phyloP scores from a whole-genome alignment of 2,797 vertebrate species.

The Lagodon rhomboides region DNA sequence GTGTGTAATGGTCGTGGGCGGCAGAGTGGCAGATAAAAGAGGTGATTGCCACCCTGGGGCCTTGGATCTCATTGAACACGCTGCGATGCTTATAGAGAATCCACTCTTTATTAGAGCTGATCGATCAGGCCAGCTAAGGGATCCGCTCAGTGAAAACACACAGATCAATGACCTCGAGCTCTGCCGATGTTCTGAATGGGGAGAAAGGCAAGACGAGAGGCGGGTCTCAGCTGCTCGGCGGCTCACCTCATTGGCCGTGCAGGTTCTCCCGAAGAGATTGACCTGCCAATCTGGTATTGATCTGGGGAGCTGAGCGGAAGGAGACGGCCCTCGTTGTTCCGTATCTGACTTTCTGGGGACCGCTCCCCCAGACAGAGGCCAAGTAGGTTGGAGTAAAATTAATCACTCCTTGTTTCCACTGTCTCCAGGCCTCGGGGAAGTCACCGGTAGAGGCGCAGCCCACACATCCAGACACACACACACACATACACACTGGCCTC shows the following conservation, averaged over 20 bases:
- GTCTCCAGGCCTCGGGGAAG: slow-evolving; percentile 73
- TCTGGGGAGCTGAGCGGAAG: slow-evolving; percentile 61
- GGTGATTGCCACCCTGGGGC: slow-evolving; percentile 52
- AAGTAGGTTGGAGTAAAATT: slow-evolving; percentile 80
- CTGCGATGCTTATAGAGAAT: slow-evolving; percentile 57
- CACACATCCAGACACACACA: slow-evolving; percentile 65
- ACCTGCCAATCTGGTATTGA: slow-evolving; percentile 81
- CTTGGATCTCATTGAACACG: slow-evolving; percentile 55
- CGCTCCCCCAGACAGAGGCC: slow-evolving; percentile 67
- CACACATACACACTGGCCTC: slow-evolving; percentile 35
- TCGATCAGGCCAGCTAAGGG: slow-evolving; percentile 67
- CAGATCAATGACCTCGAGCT: slow-evolving; percentile 76
- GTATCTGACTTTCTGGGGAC: slow-evolving; percentile 55
- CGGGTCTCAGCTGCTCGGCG: slow-evolving; percentile 24
- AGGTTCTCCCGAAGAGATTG: slow-evolving; percentile 67
- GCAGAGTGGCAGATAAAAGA: slow-evolving; percentile 45
- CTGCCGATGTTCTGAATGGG: slow-evolving; percentile 58
- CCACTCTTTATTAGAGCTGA: slow-evolving; percentile 73
- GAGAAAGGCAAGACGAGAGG: slow-evolving; percentile 50
- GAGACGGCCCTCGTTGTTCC: slow-evolving; percentile 54
- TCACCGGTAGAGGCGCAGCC: slow-evolving; percentile 57
- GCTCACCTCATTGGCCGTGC: slow-evolving; percentile 59
- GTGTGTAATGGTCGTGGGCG: not conserved
- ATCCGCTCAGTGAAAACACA: slow-evolving; percentile 79
- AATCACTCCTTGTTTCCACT: slow-evolving; percentile 84